Evolutionary conservation across 2,113 vertebrate species (phyloP), one percentile per base, ranked within the genome.

Genomic region (Corydoras sp.): DNA sequence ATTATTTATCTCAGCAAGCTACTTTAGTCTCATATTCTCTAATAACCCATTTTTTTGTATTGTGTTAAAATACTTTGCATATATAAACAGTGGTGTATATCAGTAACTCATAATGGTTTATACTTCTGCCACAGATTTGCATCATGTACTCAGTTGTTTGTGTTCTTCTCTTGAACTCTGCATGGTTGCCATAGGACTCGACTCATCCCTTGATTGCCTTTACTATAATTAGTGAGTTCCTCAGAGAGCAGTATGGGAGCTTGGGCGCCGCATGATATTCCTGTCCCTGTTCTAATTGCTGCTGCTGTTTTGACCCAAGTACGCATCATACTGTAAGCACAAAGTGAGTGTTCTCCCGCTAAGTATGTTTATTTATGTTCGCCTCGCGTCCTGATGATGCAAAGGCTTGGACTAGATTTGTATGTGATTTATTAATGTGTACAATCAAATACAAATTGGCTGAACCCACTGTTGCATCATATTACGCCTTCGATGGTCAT

Each of bases 201-300:
- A 14, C 24, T n/a, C 61, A 24, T 43, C 54, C 61, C 61, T 13
- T 55, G 6, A 35, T 13, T 51, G 9, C 3, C 55, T 64, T 11
- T 49, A 10, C 73, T 80, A 77, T 75, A 78, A 78, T 80, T 80
- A 76, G 56, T 15, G 65, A 43, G 48, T 67, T 48, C 55, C 55
- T 54, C n/a, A 43, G 53, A 61, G 73, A 73, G 59, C 14, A 35
- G 15, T 10, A 62, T 48, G 29, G 24, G 48, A 10, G 48, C 4
- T 30, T 11, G n/a, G 35, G 64, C 50, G 50, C 62, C 15, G 35
- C n/a, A 9, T 13, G 64, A 61, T 71, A 30, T 69, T 75, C 62
- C 66, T 59, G 61, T 67, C 53, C 35, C 71, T 43, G 15, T 62
- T 72, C 58, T 49, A 55, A 50, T 72, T 72, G 8, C 53, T 58